These are phyloP conservation scores for Ispidina picta DNA, from an alignment of 2,797 vertebrate species.

Conservation along the genomic window DNA sequence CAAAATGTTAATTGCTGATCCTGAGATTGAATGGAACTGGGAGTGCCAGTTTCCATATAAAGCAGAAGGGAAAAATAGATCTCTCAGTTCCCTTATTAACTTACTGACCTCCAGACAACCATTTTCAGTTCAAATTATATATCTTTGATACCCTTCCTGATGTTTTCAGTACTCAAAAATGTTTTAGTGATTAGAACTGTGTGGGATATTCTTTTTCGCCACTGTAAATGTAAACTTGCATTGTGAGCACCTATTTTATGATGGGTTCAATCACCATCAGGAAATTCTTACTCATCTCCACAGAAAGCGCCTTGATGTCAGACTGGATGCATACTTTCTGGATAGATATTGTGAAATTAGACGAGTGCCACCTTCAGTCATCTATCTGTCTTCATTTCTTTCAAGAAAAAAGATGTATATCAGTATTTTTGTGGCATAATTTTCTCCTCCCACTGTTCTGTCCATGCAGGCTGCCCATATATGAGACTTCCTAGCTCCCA, in stretches of 20 bases:
- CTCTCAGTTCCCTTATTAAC: neutral
- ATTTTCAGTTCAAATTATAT: neutral
- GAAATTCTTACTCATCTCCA: neutral
- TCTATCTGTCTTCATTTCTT: neutral
- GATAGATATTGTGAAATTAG: neutral
- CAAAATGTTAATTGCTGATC: neutral
- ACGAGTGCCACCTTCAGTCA: neutral
- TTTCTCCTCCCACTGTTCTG: neutral
- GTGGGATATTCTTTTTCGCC: neutral
- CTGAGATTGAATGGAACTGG: neutral
- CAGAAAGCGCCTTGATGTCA: neutral
- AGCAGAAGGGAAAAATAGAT: neutral
- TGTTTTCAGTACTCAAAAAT: neutral
- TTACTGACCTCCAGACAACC: neutral
- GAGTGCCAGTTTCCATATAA: neutral
- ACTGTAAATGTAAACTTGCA: neutral
- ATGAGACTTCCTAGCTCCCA: neutral
- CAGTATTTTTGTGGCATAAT: neutral
- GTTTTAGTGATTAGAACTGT: neutral
- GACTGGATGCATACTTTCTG: neutral
- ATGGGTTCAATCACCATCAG: neutral
- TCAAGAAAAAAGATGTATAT: neutral
- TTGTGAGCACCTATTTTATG: neutral
- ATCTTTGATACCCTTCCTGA: neutral
- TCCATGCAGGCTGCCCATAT: neutral